Conservation (phyloP, 23 tunicate genomes). For the Clavelina lepadiformis region DNA sequence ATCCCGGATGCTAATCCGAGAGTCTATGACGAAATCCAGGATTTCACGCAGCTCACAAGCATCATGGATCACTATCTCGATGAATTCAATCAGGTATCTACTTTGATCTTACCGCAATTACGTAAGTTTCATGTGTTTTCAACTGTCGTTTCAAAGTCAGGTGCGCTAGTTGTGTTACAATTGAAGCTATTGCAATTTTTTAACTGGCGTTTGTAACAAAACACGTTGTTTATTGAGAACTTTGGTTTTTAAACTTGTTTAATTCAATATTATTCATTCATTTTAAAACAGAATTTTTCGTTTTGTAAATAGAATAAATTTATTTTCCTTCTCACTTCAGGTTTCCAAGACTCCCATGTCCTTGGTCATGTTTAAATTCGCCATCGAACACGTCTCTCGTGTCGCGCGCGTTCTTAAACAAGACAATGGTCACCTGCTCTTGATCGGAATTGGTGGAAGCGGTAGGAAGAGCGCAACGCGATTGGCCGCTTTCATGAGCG, state of each 20-base stretch:
- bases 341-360: constrained; percentile 97
- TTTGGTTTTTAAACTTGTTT: too few species aligned
- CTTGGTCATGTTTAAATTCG: constrained; percentile 95
- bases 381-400: constrained; percentile 95
- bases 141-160: too few species aligned
- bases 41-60: constrained; percentile 55
- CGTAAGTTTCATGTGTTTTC: too few species aligned
- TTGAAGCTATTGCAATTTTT: too few species aligned
- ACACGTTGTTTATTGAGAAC: too few species aligned
- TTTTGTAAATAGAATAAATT: too few species aligned
- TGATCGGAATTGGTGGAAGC: constrained; percentile 96
- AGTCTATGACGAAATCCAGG: constrained; percentile 91
- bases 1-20: constrained; percentile 75
- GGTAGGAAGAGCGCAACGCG: constrained; percentile 88
- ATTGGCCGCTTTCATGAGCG: constrained; percentile 90
- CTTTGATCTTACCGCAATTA: too few species aligned
- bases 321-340: too few species aligned
- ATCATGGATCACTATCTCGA: constrained; percentile 86
- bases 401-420: constrained; percentile 88
- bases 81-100: constrained; percentile 97
- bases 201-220: too few species aligned
- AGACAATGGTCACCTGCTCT: constrained; percentile 88
- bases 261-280: too few species aligned
- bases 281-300: too few species aligned
- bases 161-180: too few species aligned